Conservation (phyloP, 2,797 vertebrate species). For the Propithecus perrieri region DNA sequence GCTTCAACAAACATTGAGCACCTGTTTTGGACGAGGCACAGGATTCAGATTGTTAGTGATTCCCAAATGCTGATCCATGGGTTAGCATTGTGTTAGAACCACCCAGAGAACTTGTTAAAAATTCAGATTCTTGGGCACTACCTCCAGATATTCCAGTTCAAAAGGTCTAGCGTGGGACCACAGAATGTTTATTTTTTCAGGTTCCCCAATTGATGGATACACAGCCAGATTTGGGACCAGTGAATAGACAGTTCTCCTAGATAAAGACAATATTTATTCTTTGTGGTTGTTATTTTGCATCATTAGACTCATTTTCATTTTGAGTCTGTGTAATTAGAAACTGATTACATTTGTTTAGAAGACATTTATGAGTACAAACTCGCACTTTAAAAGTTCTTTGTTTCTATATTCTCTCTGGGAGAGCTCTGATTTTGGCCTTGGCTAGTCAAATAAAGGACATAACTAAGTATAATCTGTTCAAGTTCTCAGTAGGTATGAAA, state of each 20-base stretch:
- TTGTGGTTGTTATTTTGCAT: conserved; percentile 5
- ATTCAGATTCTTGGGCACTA: not conserved
- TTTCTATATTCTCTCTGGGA: conserved; percentile 18
- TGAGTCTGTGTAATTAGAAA: not conserved
- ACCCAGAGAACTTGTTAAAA: conserved; percentile 34
- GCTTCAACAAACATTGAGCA: not conserved
- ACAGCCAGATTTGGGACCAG: not conserved
- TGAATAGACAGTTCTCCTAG: not conserved
- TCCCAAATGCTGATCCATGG: not conserved
- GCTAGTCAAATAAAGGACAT: not conserved
- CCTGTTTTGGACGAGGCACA: not conserved
- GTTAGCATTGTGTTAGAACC: not conserved
- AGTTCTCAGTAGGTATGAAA: not conserved
- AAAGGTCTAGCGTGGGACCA: not conserved
- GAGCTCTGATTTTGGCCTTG: conserved; percentile 46
- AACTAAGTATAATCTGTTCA: not conserved
- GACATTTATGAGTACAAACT: not conserved
- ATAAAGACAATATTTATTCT: conserved; percentile 14
- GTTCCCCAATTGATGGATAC: not conserved
- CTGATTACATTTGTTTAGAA: conserved; percentile 40
- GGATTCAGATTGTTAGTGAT: not conserved
- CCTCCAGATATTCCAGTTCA: not conserved
- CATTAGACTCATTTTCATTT: conserved; percentile 47
- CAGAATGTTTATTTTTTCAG: not conserved
- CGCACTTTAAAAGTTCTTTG: conserved; percentile 6